A percentile compares a stretch with the other conserved stretches of the same genome.
Evolutionary conservation across 2,888 invertebrate genomes (phyloP).

Genomic region (Drosophila sordidula): DNA sequence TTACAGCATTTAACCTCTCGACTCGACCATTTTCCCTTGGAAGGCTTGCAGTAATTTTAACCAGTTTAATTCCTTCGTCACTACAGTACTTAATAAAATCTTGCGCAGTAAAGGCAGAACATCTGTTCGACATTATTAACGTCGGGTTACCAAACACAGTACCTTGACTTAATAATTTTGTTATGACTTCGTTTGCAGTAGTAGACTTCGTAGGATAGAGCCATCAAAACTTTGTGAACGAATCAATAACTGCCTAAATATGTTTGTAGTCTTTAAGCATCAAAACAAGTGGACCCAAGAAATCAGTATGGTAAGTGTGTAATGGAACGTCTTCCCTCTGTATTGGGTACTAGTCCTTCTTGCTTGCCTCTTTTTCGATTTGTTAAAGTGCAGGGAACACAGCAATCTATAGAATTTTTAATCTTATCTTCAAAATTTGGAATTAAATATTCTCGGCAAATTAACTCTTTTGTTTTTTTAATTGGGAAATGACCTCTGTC

Average conservation of each 20-base stretch:
- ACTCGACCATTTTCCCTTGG: neutral
- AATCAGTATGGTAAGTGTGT: constrained; percentile 71
- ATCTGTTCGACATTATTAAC: neutral
- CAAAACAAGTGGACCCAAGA: constrained; percentile 76
- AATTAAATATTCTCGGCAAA: neutral
- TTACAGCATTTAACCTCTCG: neutral
- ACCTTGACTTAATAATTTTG: neutral
- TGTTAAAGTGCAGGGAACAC: constrained; percentile 40
- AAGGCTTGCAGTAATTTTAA: neutral
- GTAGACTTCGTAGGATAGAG: neutral
- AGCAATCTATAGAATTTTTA: constrained; percentile 30
- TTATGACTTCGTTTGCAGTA: neutral
- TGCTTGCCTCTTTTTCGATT: constrained; percentile 48
- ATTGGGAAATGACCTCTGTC: neutral
- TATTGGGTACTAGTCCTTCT: constrained; percentile 41
- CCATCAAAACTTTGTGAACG: constrained; percentile 82
- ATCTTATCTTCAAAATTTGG: constrained; percentile 44
- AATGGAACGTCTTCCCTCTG: constrained; percentile 45
- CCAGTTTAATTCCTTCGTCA: neutral
- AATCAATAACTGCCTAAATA: constrained; percentile 80
- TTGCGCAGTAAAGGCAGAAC: neutral
- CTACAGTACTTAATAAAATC: neutral
- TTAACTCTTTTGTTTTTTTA: neutral
- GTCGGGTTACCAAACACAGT: neutral
- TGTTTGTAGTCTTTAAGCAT: constrained; percentile 61